Percentiles rank a stretch among this genome's conserved stretches.
phyloP scores from a whole-genome alignment of 1,140 invertebrate genomes.

The Drosophila parvula region DNA sequence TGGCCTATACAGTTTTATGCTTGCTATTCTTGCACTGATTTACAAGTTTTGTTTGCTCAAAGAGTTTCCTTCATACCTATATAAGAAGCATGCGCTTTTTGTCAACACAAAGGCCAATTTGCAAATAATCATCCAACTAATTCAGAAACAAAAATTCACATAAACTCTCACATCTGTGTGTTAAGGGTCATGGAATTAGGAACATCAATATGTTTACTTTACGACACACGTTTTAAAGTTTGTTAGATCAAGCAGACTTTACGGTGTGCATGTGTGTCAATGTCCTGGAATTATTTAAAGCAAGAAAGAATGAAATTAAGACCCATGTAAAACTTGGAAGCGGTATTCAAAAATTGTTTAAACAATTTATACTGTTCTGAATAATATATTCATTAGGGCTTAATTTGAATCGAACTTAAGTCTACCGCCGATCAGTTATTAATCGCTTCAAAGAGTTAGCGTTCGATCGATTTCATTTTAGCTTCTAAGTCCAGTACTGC shows the following conservation, averaged over 20 bases:
- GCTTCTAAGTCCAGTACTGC: conserved; percentile 3
- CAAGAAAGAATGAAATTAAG: conserved; percentile 9
- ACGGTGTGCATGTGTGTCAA: conserved; percentile 6
- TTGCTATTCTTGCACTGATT: conserved; percentile 59
- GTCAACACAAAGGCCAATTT: conserved; percentile 84
- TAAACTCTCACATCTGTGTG: conserved; percentile 47
- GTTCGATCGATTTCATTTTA: conserved; percentile 7
- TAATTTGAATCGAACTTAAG: too few species aligned
- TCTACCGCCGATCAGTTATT: too few species aligned
- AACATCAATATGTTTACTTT: background rate
- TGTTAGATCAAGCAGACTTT: background rate
- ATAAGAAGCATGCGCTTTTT: conserved; percentile 82
- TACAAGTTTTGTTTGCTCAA: conserved; percentile 48
- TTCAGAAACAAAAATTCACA: conserved; percentile 81
- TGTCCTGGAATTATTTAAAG: conserved; percentile 26
- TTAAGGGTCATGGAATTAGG: conserved; percentile 7
- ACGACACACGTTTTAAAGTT: conserved; percentile 6
- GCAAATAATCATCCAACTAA: conserved; percentile 84
- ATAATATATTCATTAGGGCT: too few species aligned
- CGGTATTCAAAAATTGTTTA: background rate
- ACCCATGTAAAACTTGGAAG: background rate
- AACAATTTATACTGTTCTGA: too few species aligned
- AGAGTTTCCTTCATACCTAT: conserved; percentile 36
- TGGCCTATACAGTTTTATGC: conserved; percentile 34
- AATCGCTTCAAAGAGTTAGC: background rate